These are phyloP conservation scores for Cavia porcellus DNA, from an alignment of 2,113 vertebrate genomes.

Conservation along the genomic window DNA sequence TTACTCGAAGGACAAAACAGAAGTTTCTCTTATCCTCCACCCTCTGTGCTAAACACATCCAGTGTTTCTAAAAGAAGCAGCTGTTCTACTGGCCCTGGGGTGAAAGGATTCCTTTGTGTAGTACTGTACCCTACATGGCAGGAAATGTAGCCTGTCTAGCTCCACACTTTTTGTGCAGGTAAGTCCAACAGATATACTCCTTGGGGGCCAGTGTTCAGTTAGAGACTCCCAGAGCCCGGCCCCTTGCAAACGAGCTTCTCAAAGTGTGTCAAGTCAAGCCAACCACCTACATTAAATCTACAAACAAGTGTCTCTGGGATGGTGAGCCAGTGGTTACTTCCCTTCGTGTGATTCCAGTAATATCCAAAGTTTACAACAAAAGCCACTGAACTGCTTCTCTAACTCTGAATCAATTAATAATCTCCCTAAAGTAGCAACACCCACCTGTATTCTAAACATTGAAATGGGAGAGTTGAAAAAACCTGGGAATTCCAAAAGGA, in stretches of 20 bases:
- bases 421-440: not conserved
- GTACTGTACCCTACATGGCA: not conserved
- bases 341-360: not conserved
- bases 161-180: not conserved
- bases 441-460: not conserved
- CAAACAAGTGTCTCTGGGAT: not conserved
- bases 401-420: not conserved
- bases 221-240: slow-evolving; percentile 2
- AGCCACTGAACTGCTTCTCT: not conserved
- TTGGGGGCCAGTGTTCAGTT: not conserved
- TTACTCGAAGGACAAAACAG: slow-evolving; percentile 39
- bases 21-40: not conserved
- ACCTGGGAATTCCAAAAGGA: not conserved
- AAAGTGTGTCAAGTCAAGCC: not conserved
- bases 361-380: slow-evolving; percentile 30
- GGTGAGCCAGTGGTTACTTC: not conserved
- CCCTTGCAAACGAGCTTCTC: not conserved
- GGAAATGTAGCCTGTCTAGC: not conserved
- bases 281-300: not conserved
- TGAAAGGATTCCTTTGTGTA: not conserved
- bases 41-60: not conserved
- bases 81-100: not conserved
- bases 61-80: slow-evolving; percentile 36
- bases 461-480: not conserved
- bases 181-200: not conserved